Conservation (phyloP, 2,113 vertebrate genomes). For the Rhinopomastus cyanomelas region DNA sequence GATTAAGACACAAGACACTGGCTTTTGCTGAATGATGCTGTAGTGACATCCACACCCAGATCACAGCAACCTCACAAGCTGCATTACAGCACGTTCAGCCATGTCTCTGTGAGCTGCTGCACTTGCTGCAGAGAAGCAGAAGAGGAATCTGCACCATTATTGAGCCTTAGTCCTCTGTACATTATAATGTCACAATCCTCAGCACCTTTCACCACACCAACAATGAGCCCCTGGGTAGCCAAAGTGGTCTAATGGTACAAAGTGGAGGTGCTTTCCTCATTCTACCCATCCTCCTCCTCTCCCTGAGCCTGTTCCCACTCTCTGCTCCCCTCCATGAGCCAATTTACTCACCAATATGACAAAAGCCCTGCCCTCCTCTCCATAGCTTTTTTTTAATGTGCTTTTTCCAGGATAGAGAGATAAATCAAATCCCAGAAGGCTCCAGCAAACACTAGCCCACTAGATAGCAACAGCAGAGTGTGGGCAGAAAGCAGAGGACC, state of each 20-base stretch:
- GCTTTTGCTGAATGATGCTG: accelerated
- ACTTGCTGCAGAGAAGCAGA: neutral
- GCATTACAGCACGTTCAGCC: neutral
- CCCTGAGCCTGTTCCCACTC: neutral
- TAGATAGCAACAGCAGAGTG: neutral
- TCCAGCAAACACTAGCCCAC: neutral
- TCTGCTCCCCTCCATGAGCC: neutral
- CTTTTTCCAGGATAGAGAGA: neutral
- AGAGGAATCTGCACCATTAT: accelerated
- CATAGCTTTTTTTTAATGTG: neutral
- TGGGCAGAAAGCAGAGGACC: constrained; percentile 29
- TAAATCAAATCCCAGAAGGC: neutral
- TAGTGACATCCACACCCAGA: neutral
- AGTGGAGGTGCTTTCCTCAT: neutral
- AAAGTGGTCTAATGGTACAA: neutral
- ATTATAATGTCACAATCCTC: neutral
- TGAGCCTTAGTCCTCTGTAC: neutral
- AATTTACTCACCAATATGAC: neutral
- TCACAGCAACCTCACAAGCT: neutral
- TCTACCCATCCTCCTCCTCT: neutral
- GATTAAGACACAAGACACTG: neutral
- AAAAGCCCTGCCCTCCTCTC: neutral
- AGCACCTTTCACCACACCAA: accelerated
- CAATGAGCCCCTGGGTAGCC: neutral
- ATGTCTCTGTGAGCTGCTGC: accelerated